These are phyloP conservation scores for Enteromius trimaculatus DNA, from an alignment of 2,797 vertebrate genomes.

Conservation along the genomic window DNA sequence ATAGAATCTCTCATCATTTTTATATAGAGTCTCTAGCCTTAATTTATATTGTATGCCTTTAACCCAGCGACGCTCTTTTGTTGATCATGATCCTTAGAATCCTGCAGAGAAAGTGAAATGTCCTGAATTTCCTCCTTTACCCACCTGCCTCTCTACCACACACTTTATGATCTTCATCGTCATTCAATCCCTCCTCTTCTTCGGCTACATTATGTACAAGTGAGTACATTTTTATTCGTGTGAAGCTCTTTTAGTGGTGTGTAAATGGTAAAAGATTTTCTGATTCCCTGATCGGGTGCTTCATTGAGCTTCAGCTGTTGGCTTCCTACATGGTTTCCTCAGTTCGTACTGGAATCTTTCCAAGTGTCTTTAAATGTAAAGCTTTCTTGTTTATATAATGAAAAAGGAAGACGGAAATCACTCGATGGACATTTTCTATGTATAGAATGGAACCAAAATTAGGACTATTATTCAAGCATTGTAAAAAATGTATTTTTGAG, in stretches of 20 bases:
- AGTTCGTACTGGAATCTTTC: neutral
- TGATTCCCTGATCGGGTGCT: neutral
- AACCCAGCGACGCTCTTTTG: neutral
- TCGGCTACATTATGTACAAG: slow-evolving; percentile 96
- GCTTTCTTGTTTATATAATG: neutral
- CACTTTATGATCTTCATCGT: slow-evolving; percentile 90
- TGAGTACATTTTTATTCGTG: slow-evolving; percentile 66
- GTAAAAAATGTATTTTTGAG: neutral
- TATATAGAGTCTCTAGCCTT: no score
- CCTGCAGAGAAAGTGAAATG: slow-evolving; percentile 88
- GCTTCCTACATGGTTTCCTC: neutral
- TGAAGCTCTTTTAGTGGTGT: neutral
- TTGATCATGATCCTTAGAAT: slow-evolving; percentile 68
- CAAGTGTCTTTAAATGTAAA: neutral
- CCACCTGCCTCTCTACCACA: slow-evolving; percentile 88
- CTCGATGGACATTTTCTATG: neutral
- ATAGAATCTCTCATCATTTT: no score
- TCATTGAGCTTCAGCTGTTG: neutral
- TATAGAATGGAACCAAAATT: no score
- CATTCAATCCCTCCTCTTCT: slow-evolving; percentile 88
- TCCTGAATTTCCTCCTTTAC: slow-evolving; percentile 87
- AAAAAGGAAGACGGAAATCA: neutral
- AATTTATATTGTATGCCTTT: no score
- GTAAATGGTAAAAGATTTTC: neutral
- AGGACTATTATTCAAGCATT: neutral